Base-by-base conservation (phyloP, 2,888 invertebrate species). In the Cacoxenus indagator region DNA sequence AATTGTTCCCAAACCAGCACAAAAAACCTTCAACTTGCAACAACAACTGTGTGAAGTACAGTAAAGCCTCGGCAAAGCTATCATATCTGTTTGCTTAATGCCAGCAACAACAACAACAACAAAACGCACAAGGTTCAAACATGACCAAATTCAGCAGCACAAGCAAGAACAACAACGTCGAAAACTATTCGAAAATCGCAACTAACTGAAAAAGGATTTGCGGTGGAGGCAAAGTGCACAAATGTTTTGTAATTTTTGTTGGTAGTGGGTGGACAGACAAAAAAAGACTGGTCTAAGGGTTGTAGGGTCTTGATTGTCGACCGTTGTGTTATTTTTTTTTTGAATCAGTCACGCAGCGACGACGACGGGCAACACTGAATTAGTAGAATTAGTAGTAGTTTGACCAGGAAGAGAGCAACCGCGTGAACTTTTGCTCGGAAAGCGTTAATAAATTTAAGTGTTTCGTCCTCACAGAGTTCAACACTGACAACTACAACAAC, bases 391-490 rank as follows among this genome's bases (percentile, higher is more conserved):
- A n/a, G n/a, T n/a, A n/a, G n/a, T n/a, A n/a, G n/a, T 9, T 51
- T 8, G 48, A 51, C 17, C 22, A 9, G 19, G 2, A 5, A 51
- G 22, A 3, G 37, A 9, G 22, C 22, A 51, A 51, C 19, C 9
- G 17, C n/a, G 22, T 8, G 19, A 48, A 8, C 17, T 9, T 17
- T 51, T 22, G 37, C 37, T 37, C 37, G 14, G 37, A 37, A 17
- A 51, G 22, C 19, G 48, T 51, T 51, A 51, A 51, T 51, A 51
- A 51, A 51, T 51, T 51, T 19, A 51, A 51, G 48, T 51, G 48
- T 51, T 51, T 51, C 22, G 19, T 51, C 48, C 8, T 8, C 48
- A 48, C 17, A 51, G 48, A 51, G 48, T 51, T 51, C 48, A 51
- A 51, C 48, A 19, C 19, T n/a, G 19, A 51, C 22, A 51, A 48